These are phyloP conservation scores for Dione vanillae DNA, from an alignment of 2,888 invertebrate genomes.

Conservation along the genomic window DNA sequence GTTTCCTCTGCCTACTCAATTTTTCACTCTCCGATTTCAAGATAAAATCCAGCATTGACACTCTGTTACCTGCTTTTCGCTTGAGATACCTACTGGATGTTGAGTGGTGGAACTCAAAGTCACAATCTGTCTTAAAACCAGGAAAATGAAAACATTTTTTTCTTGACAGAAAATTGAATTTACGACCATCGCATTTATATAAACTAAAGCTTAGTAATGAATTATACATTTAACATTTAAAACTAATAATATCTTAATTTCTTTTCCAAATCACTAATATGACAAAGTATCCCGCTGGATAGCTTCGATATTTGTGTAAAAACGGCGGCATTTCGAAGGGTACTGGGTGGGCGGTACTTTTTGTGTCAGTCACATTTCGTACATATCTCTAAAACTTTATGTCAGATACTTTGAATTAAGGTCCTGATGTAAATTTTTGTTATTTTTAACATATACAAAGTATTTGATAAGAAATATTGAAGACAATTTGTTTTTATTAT, in stretches of 20 bases:
- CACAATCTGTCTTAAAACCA: neutral
- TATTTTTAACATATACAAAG: neutral
- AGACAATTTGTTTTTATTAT: neutral
- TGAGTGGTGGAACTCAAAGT: neutral
- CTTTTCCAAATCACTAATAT: conserved; percentile 15
- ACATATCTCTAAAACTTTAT: conserved; percentile 33
- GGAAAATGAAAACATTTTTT: no score
- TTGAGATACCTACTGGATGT: no score
- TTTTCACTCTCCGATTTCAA: no score
- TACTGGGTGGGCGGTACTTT: conserved; percentile 38
- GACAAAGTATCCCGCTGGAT: conserved; percentile 17
- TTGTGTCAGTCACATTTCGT: conserved; percentile 38
- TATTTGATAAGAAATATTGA: neutral
- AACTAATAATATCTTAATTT: conserved; percentile 19
- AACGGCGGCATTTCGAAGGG: conserved; percentile 37
- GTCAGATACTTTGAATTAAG: conserved; percentile 36
- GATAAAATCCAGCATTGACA: no score
- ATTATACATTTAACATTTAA: neutral
- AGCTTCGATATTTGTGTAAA: conserved; percentile 35
- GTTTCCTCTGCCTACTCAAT: no score
- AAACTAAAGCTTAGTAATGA: neutral
- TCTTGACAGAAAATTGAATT: neutral
- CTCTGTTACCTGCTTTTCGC: neutral
- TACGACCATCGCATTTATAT: neutral
- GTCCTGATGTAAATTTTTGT: conserved; percentile 22